Evolutionary conservation across 2,113 vertebrate species (phyloP).

Genomic region (Oxygymnocypris stewartii): DNA sequence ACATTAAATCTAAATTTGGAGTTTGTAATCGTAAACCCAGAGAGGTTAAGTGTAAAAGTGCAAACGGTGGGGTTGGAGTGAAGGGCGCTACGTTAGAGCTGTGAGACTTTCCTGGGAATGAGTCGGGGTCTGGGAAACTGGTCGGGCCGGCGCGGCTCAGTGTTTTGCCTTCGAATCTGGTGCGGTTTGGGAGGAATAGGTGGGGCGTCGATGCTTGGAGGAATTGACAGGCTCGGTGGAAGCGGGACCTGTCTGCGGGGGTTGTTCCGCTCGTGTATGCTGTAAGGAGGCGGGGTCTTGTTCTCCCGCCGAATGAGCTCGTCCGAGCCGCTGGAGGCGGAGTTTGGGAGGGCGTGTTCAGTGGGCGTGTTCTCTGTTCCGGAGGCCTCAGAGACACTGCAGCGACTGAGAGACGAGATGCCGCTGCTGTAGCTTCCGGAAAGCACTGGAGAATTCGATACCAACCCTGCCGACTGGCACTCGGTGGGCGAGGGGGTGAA

Average conservation of each 20-base stretch:
- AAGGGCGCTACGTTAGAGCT: slow-evolving; percentile 78
- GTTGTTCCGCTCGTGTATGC: slow-evolving; percentile 88
- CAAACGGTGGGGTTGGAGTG: slow-evolving; percentile 38
- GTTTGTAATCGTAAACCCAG: slow-evolving; percentile 28
- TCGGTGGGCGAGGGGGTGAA: slow-evolving; percentile 95
- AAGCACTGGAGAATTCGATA: slow-evolving; percentile 88
- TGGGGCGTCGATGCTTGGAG: slow-evolving; percentile 80
- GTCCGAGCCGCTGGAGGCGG: slow-evolving; percentile 78
- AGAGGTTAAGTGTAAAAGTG: slow-evolving; percentile 50
- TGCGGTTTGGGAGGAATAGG: slow-evolving; percentile 94
- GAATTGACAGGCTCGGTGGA: slow-evolving; percentile 92
- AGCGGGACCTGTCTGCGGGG: slow-evolving; percentile 87
- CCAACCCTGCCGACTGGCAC: slow-evolving; percentile 86
- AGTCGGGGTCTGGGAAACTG: slow-evolving; percentile 84
- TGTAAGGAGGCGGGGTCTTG: slow-evolving; percentile 94
- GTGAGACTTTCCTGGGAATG: slow-evolving; percentile 96
- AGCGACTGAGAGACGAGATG: slow-evolving; percentile 95
- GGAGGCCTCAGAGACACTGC: slow-evolving; percentile 92
- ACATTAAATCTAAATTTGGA: neutral
- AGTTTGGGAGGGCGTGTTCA: slow-evolving; percentile 75
- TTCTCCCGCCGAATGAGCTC: slow-evolving; percentile 89
- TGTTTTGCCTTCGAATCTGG: slow-evolving; percentile 82
- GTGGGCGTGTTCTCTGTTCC: slow-evolving; percentile 83
- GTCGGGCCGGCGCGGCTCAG: slow-evolving; percentile 80
- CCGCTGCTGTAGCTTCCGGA: slow-evolving; percentile 97